Percentiles rank a stretch among this genome's conserved stretches.
Evolutionary conservation across 1,140 invertebrate genomes (phyloP).

Genomic region (Pseudomyrmex concolor): DNA sequence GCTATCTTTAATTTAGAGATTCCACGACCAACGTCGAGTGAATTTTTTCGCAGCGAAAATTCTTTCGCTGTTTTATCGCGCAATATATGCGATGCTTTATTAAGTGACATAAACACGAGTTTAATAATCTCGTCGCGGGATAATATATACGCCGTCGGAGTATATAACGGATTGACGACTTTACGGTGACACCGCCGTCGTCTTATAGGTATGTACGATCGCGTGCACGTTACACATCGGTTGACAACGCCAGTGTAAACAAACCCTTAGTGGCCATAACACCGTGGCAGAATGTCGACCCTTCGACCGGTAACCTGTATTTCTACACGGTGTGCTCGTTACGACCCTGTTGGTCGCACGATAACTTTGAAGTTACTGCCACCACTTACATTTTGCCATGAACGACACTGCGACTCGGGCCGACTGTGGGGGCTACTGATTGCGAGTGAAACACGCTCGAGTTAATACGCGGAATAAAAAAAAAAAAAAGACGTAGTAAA

Average conservation of each 20-base stretch:
- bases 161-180: conserved; percentile 24
- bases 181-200: conserved; percentile 17
- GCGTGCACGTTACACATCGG: conserved; percentile 54
- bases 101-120: neutral
- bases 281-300: conserved; percentile 73
- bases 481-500: conserved; percentile 28
- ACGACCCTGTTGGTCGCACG: conserved; percentile 78
- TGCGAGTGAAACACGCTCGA: conserved; percentile 60
- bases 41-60: neutral
- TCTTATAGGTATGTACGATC: conserved; percentile 40
- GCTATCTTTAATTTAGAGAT: conserved; percentile 14
- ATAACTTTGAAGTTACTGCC: conserved; percentile 79
- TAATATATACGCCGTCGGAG: conserved; percentile 3
- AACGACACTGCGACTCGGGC: conserved; percentile 62
- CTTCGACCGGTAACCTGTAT: conserved; percentile 77
- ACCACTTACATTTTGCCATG: conserved; percentile 73
- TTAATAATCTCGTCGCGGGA: conserved; percentile 16
- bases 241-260: conserved; percentile 77
- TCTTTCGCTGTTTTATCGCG: neutral
- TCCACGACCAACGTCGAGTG: neutral
- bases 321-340: conserved; percentile 71
- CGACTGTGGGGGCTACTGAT: conserved; percentile 56
- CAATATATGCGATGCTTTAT: neutral
- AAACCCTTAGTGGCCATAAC: conserved; percentile 78
- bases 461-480: conserved; percentile 7